A percentile compares a stretch with the other conserved stretches of the same genome.
Conservation (phyloP, 2,797 vertebrate genomes). For the Nothura maculosa region DNA sequence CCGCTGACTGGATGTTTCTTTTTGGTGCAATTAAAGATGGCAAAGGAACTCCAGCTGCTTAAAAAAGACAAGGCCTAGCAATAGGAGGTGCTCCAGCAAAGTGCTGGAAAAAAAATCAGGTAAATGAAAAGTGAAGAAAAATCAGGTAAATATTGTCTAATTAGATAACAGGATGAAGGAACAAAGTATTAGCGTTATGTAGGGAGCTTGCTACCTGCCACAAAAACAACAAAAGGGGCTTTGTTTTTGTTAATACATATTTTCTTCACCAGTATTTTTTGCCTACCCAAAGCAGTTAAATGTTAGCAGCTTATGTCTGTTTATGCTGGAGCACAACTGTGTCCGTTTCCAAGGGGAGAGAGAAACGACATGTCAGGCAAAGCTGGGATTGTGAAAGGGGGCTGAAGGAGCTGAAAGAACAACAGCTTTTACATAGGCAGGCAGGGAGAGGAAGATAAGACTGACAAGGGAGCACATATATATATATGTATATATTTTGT, state of each 20-base stretch:
- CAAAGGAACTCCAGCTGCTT: background rate
- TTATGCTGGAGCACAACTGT: background rate
- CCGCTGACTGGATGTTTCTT: background rate
- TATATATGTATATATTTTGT: no score
- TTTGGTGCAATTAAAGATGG: background rate
- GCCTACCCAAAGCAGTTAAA: background rate
- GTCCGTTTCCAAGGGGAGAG: fast-evolving
- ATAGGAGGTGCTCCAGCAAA: background rate
- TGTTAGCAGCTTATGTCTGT: fast-evolving
- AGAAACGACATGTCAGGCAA: background rate
- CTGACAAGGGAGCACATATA: background rate
- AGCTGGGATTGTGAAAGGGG: background rate
- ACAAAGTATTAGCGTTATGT: background rate
- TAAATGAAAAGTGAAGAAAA: background rate
- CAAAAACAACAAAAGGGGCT: no score
- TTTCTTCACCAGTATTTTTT: background rate
- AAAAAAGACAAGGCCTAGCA: background rate
- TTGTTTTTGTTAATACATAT: fast-evolving
- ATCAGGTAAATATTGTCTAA: background rate
- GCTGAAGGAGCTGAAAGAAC: background rate
- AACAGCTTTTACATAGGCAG: no score
- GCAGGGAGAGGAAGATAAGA: background rate
- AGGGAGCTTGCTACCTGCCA: background rate
- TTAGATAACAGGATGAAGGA: background rate
- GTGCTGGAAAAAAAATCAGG: background rate